Base-by-base conservation (phyloP, 1,140 invertebrate genomes). In the Micrasema minimum region DNA sequence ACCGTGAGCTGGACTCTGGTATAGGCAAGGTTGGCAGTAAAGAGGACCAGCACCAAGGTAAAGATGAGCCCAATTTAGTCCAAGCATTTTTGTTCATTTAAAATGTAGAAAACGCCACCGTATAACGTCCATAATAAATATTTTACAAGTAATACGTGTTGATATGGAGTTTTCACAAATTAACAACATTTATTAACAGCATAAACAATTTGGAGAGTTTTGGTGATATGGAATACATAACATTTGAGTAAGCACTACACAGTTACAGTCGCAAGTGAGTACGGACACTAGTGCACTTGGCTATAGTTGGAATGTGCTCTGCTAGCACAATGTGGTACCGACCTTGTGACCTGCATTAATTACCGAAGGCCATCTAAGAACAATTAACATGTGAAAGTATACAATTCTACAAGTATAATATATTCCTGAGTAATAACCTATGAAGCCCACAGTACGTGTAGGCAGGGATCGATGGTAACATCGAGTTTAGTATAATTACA, bases 141-240 rank as follows among this genome's bases (percentile, higher is more conserved):
- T 55, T 55, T 55, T 35, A 55, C 35, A 67, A 67, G 31, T 16
- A n/a, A n/a, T n/a, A 62, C 45, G 22, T 46, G 14, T 67, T 67
- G 66, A 67, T 67, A 67, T 67, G 66, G 51, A 67, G 55, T 67
- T n/a, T 67, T 67, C 37, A 67, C 66, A 67, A 53, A 67, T n/a
- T 67, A 67, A 67, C 66, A 67, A 67, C 66, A 67, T 45, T 67
- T 53, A 59, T 59, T 22, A 45, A 67, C 51, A 67, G 26, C 55
- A 57, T 67, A 26, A 67, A 57, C 55, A 43, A 26, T 14, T 41
- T 26, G 7, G 7, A 46, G 61, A 43, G 16, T 23, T 26, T 12
- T 22, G 55, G 55, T 38, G 22, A 41, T 59, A 57, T 57, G 35
- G 26, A 57, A 57, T 57, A 57, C 53, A 57, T 57, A 57, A 57